Evolutionary conservation across 2,888 invertebrate species (phyloP), one percentile per base, ranked within the genome.

Genomic region (Pammene fasciana): DNA sequence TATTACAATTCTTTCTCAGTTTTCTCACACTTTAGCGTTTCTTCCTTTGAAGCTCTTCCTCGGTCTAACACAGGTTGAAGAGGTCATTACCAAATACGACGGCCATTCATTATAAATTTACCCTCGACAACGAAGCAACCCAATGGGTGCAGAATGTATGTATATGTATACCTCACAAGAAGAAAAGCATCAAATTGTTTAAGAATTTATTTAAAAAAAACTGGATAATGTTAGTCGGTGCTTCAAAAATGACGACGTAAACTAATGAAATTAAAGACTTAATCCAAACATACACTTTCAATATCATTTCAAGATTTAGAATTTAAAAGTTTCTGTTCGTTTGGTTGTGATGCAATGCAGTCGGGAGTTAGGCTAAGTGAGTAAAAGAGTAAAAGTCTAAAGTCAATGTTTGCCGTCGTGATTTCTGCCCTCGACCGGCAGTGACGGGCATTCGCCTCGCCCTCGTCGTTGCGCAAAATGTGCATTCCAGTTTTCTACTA

Each of bases 401-500:
- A 90, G 92, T 92, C 91, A 92, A 92, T 92, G 89, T 92, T 92
- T 90, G 91, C 91, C 75, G 83, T 83, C 89, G 88, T 91, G 91
- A 92, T 92, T 92, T 90, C 83, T 80, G 82, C 82, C 83, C 84
- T 86, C 82, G 83, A 76, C 80, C 80, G 83, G 73, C 83, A 75
- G 85, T 87, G 87, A 87, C 87, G 86, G 79, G 79, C 80, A 79
- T 77, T 80, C 72, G 73, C 73, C 71, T 74, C 75, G 75, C 73
- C 73, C 74, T 73, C 72, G 72, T 67, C 70, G 72, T 72, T 74
- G 73, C 72, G 76, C 73, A 75, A 76, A 85, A 82, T 82, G 81
- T 83, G 80, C 81, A 84, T 83, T 79, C 74, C 74, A 76, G 77
- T 81, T 79, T 75, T 73, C 71, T 62, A 52, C 43, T 55, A 60